phyloP scores from a whole-genome alignment of 1,140 invertebrate species.

The Nymphalis io region DNA sequence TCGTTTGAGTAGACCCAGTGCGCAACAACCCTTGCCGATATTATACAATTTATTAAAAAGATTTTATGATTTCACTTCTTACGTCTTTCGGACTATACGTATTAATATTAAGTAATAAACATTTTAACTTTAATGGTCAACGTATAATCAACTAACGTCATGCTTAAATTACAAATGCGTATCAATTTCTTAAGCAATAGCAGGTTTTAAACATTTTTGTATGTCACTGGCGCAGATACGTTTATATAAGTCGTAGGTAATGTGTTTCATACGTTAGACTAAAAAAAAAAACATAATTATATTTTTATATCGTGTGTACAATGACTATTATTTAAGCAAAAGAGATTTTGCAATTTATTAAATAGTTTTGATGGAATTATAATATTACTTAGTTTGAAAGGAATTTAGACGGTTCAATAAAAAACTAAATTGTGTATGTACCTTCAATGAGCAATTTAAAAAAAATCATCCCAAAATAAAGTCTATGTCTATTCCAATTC shows the following conservation, averaged over 20 bases:
- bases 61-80: too few relatives aligned
- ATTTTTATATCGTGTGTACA: neutral
- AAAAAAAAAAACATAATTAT: neutral
- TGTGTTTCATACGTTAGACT: conserved; percentile 11
- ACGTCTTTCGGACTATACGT: neutral
- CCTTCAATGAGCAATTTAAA: too few relatives aligned
- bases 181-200: conserved; percentile 27
- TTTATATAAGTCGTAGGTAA: conserved; percentile 48
- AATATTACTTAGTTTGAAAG: too few relatives aligned
- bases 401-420: too few relatives aligned
- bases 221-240: conserved; percentile 36
- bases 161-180: conserved; percentile 17
- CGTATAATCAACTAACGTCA: neutral
- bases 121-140: too few relatives aligned
- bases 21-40: conserved; percentile 40
- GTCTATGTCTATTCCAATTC: too few relatives aligned
- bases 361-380: too few relatives aligned
- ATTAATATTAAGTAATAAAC: conserved; percentile 1
- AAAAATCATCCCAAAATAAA: too few relatives aligned
- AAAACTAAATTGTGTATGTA: too few relatives aligned
- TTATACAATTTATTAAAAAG: neutral
- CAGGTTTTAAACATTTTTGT: conserved; percentile 32
- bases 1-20: conserved; percentile 57
- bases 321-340: too few relatives aligned
- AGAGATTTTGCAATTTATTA: too few relatives aligned